Conservation (phyloP, 2,797 vertebrate species). For the Fistularia tabacaria region DNA sequence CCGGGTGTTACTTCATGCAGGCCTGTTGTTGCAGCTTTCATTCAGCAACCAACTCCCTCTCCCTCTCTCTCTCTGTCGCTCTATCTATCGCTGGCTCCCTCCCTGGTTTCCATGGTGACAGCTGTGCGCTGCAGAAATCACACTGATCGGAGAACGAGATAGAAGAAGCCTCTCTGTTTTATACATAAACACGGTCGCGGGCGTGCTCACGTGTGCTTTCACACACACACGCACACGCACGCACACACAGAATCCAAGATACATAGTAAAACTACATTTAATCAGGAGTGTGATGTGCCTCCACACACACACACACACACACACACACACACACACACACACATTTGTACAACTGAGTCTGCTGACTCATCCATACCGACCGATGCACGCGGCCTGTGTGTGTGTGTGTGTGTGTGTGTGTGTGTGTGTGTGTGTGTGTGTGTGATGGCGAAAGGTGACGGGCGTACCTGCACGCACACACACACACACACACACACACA, state of each 20-base stretch:
- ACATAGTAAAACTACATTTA: too few relatives aligned
- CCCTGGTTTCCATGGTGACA: constrained; percentile 76
- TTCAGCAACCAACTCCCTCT: constrained; percentile 37
- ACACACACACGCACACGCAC: constrained; percentile 4
- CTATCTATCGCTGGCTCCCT: constrained; percentile 41
- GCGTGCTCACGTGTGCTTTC: not conserved
- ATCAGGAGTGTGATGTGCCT: not conserved
- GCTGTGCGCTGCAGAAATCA: constrained; percentile 75
- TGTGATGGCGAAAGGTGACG: too few relatives aligned
- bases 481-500: constrained; percentile 1
- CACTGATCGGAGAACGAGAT: constrained; percentile 69
- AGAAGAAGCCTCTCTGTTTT: constrained; percentile 64
- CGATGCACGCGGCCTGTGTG: too few relatives aligned
- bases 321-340: constrained; percentile 19
- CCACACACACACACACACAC: constrained; percentile 13
- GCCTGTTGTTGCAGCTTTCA: constrained; percentile 49
- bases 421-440: too few relatives aligned
- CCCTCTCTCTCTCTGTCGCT: constrained; percentile 9
- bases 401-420: too few relatives aligned
- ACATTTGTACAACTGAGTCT: too few relatives aligned
- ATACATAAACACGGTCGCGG: constrained; percentile 40
- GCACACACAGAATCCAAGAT: constrained; percentile 1
- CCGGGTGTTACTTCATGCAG: constrained; percentile 43
- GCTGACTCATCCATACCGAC: too few relatives aligned
- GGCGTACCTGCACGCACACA: too few relatives aligned